Conservation (phyloP, 2,888 invertebrate species). For the Lasioglossum malachurum region DNA sequence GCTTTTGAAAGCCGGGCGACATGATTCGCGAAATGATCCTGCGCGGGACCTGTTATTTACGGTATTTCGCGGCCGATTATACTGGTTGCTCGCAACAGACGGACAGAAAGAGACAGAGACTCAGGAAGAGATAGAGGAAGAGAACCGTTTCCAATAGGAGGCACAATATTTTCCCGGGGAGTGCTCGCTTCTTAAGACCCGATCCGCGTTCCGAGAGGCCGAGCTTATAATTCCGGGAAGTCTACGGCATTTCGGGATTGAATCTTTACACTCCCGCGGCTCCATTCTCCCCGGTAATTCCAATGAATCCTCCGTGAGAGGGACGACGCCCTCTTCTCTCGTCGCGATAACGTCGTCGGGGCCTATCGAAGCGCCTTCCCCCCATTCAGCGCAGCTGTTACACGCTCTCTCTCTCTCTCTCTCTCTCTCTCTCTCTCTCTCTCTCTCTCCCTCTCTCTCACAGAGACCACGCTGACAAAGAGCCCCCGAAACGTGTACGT, state of each 20-base stretch:
- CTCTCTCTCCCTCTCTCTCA: constrained; percentile 10
- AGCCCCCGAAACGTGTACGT: constrained; percentile 12
- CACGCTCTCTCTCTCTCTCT: constrained; percentile 40
- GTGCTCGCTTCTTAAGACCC: constrained; percentile 17
- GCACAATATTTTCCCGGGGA: not conserved
- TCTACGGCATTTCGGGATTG: constrained; percentile 33
- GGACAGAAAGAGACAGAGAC: not conserved
- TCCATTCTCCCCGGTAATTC: constrained; percentile 51
- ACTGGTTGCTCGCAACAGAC: not conserved
- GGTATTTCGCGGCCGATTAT: not conserved
- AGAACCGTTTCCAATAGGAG: not conserved
- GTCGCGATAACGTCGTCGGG: constrained; percentile 45
- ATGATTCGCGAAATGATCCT: not conserved
- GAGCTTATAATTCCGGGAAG: constrained; percentile 23
- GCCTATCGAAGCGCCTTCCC: constrained; percentile 45
- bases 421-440: constrained; percentile 11
- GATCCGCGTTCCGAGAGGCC: not conserved
- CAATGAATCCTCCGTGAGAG: constrained; percentile 50
- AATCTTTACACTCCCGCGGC: constrained; percentile 38
- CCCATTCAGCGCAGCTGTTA: constrained; percentile 76
- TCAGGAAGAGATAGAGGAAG: not conserved
- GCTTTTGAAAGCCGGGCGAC: not conserved
- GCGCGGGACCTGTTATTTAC: not conserved
- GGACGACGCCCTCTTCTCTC: not conserved
- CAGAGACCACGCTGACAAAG: constrained; percentile 15